Evolutionary conservation across 2,113 vertebrate genomes (phyloP), one percentile per base, ranked within the genome.

Genomic region (Tupaia chinensis): DNA sequence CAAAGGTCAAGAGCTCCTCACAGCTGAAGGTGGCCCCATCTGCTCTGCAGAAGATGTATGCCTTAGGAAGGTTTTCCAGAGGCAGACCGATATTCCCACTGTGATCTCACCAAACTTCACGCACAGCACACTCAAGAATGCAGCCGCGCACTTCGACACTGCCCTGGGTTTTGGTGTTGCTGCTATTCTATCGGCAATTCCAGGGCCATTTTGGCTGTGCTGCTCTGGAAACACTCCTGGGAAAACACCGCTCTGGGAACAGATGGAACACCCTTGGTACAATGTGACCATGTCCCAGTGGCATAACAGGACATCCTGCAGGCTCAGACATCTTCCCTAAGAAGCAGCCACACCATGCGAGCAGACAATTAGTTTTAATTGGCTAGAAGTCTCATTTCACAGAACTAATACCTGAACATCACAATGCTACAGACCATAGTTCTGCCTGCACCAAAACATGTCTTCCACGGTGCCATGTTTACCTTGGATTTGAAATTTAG

Each of bases 401-500:
- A 69, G 22, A 91, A 89, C n/a, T 25, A 93, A 90, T 88, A 91
- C 54, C 68, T 72, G 61, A 92, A 91, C 80, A 53, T 53, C 78
- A 80, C 1, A 16, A 84, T 87, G 13, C 15, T 29, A 80, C 9
- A 91, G 34, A 29, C 29, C 85, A 34, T 3, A 88, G 23, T 5
- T 53, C 25, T 22, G 80, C 81, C 7, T 83, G 25, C 3, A 53
- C 44, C 44, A 91, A 91, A 87, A 70, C 6, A 74, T 54, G 60
- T 93, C 74, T 93, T 88, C 22, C 74, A 91, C 60, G 20, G 82
- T n/a, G 58, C 73, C 53, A 94, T 60, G 77, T 86, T 88, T 86
- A 60, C 53, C 86, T 74, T 61, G 19, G 29, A 86, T 88, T 12
- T 82, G 53, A 89, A 96, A 96, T 90, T 91, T 81, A 94, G 19